Base-by-base conservation (phyloP, 2,113 vertebrate genomes). In the Numenius arquata region DNA sequence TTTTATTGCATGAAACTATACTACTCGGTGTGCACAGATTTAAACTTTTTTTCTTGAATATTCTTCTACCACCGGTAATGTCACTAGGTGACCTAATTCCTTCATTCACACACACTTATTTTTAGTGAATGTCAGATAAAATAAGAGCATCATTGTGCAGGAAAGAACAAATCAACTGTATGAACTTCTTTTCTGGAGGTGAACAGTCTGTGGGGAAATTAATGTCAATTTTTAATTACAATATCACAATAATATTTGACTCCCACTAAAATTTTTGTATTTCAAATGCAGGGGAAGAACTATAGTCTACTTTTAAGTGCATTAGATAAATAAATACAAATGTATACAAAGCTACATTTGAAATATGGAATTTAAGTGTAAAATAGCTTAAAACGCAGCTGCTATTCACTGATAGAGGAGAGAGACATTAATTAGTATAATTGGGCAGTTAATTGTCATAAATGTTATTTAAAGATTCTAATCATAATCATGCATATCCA, bases 41-140 rank as follows among this genome's bases (percentile, higher is more conserved):
- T 4, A 47, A 94, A 89, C 65, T 93, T 79, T 23, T 79, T 89
- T 58, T 61, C 79, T 68, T 93, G 81, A 97, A 94, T 76, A 58
- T 97, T 96, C 96, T 95, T 95, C 89, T 90, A 58, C 90, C 92
- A 90, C 95, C 5, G 5, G 79, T 97, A 97, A 89, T 98, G 97
- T 98, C 97, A 97, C 92, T 92, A 85, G 90, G 95, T 98, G 98
- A 98, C 98, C 98, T 96, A 97, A 96, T 98, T 98, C 97, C 96
- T 98, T 98, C 98, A 97, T 97, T 98, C 96, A 95, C 85, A 93
- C 83, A 82, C 93, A 47, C 91, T 97, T 98, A 98, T 98, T 98
- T 98, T 98, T 98, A 98, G 98, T 90, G 95, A 96, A 93, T 97
- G 96, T 98, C 95, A 95, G 91, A 96, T 97, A 97, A 98, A 97